These are phyloP conservation scores for Liasis olivaceus DNA, from an alignment of 2,797 vertebrate genomes.

Conservation along the genomic window DNA sequence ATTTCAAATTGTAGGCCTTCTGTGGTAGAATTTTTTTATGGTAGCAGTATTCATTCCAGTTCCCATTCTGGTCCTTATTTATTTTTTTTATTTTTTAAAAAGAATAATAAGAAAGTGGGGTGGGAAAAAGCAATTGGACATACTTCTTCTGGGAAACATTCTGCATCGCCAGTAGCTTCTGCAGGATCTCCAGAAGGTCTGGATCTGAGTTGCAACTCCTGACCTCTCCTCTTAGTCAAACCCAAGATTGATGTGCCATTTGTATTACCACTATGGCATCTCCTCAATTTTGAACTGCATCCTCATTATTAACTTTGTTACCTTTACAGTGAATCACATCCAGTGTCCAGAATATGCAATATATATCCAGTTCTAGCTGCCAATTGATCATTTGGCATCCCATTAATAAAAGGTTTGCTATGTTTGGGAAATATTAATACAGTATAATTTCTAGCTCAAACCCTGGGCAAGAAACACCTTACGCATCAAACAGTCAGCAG, in stretches of 20 bases:
- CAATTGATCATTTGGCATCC: conserved; percentile 15
- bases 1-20: not conserved
- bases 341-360: not conserved
- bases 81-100: too few species aligned
- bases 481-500: conserved; percentile 41
- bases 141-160: not conserved
- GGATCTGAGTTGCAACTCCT: too few species aligned
- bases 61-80: too few species aligned
- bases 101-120: too few species aligned
- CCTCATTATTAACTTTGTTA: not conserved
- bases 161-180: not conserved
- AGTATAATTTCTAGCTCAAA: conserved; percentile 39
- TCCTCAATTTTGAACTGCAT: not conserved
- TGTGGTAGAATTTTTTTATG: too few species aligned
- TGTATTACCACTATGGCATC: not conserved
- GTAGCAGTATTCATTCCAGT: too few species aligned
- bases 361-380: not conserved
- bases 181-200: not conserved
- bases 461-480: conserved; percentile 31
- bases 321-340: conserved; percentile 8
- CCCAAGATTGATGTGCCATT: not conserved
- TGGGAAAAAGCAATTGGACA: not conserved
- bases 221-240: too few species aligned
- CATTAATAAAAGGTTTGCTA: conserved; percentile 18
- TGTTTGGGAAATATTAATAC: conserved; percentile 45